A percentile compares a stretch with the other conserved stretches of the same genome.
These are phyloP conservation scores for Philaethria dido DNA, from an alignment of 2,888 invertebrate genomes.

Conservation along the genomic window DNA sequence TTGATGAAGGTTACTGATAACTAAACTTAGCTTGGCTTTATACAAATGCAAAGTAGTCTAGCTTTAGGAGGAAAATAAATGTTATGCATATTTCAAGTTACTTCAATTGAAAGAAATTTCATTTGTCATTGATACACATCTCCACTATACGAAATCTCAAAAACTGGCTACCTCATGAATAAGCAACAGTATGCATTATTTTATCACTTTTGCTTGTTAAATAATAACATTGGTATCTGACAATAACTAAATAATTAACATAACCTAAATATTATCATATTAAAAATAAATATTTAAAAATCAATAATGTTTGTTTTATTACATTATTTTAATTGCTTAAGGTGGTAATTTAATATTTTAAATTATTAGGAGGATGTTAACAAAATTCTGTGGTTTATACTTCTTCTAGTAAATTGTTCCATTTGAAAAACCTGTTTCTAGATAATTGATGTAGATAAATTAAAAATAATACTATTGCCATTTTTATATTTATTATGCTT, in stretches of 20 bases:
- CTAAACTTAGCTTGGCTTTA: slow-evolving; percentile 35
- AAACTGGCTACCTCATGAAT: slow-evolving; percentile 19
- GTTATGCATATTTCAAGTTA: slow-evolving; percentile 15
- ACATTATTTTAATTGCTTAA: not conserved
- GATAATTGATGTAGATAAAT: not conserved
- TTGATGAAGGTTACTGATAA: slow-evolving; percentile 46
- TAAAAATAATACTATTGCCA: slow-evolving; percentile 25
- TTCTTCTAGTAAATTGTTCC: too few species aligned
- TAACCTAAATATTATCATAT: slow-evolving; percentile 22
- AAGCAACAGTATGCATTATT: slow-evolving; percentile 8
- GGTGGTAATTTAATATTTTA: not conserved
- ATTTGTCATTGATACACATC: slow-evolving; percentile 12
- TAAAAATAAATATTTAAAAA: slow-evolving; percentile 10
- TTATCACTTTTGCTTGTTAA: slow-evolving; percentile 9
- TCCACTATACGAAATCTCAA: slow-evolving; percentile 17
- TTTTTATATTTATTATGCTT: slow-evolving; percentile 62
- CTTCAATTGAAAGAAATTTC: slow-evolving; percentile 10
- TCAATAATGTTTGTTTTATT: slow-evolving; percentile 17
- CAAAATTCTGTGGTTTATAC: too few species aligned
- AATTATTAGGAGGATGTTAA: too few species aligned
- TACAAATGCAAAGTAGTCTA: slow-evolving; percentile 50
- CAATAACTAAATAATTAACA: slow-evolving; percentile 34
- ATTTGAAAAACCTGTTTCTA: not conserved
- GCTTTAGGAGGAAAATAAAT: slow-evolving; percentile 19
- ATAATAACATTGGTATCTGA: slow-evolving; percentile 29